Base-by-base conservation (phyloP, 2,113 vertebrate species). In the Pseudorectes ferrugineus region DNA sequence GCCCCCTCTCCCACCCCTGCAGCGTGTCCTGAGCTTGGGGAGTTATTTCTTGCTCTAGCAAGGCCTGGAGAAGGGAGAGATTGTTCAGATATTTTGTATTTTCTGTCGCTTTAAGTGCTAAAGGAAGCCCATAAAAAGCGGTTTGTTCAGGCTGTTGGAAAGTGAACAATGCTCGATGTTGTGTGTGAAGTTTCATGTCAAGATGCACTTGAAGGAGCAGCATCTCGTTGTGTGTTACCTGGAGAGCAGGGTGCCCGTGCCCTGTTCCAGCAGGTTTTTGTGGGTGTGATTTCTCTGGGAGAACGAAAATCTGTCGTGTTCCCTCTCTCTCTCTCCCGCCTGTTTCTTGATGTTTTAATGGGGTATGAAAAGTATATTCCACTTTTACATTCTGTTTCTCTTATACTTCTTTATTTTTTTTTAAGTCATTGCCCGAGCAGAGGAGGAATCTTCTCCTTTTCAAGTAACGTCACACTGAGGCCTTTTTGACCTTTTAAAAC, bases 401-500 rank as follows among this genome's bases (percentile, higher is more conserved):
- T 46, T 59, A 2, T 8, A 4, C 16, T 78, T 48, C 82, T 68
- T 46, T 88, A 28, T 29, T 71, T 54, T 14, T 81, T 76, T 51
- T 8, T 17, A 46, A 77, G 46, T 12, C 33, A 1, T 5, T 76
- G 19, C 66, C 12, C 6, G 17, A 73, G 86, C 63, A 55, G 75
- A 75, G 52, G 31, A 52, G 38, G 49, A 77, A 70, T 74, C 49
- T 62, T 77, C 72, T 89, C 68, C 16, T 73, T 91, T 62, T 57
- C 76, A 35, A 81, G 59, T 26, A n/a, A n/a, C 1, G 0, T 96
- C 73, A 79, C 26, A 18, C 42, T 5, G 5, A 84, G 88, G 54
- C 84, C 91, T 95, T 95, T 89, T 35, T 93, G 66, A 97, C 94
- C 88, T 94, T 78, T 96, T 89, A 67, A 94, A 96, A 96, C 89